phyloP scores from a whole-genome alignment of 2,888 invertebrate species.

The Selenia dentaria region DNA sequence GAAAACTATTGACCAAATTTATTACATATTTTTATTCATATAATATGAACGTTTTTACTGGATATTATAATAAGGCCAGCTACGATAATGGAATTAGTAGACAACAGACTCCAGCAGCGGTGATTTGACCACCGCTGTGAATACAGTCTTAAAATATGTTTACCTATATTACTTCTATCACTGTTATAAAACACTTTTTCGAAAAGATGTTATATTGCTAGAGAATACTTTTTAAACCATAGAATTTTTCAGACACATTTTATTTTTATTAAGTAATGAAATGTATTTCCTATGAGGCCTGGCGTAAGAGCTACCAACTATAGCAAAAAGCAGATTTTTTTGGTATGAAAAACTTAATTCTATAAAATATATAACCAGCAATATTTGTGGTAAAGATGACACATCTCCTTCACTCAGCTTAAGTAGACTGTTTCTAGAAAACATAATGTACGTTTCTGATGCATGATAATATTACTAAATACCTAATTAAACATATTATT shows the following conservation, averaged over 20 bases:
- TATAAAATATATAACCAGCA: not conserved
- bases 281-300: constrained; percentile 1
- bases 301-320: constrained; percentile 1
- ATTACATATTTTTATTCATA: constrained; percentile 28
- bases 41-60: constrained; percentile 25
- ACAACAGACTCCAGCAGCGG: constrained; percentile 74
- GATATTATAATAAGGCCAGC: constrained; percentile 28
- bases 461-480: too few species aligned
- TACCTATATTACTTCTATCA: constrained; percentile 17
- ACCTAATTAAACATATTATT: too few species aligned
- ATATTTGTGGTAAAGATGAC: too few species aligned
- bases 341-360: too few species aligned
- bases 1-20: constrained; percentile 33
- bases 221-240: not conserved
- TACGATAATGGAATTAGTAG: constrained; percentile 48
- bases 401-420: too few species aligned
- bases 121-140: constrained; percentile 74
- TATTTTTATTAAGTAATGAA: too few species aligned
- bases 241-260: too few species aligned
- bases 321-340: not conserved
- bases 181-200: constrained; percentile 19
- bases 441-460: too few species aligned
- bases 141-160: constrained; percentile 65
- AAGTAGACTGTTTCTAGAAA: too few species aligned
- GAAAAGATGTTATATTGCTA: constrained; percentile 19